Percentiles rank a stretch among this genome's conserved stretches.
These are phyloP conservation scores for Oxygymnocypris stewartii DNA, from an alignment of 2,113 vertebrate species.

Conservation along the genomic window DNA sequence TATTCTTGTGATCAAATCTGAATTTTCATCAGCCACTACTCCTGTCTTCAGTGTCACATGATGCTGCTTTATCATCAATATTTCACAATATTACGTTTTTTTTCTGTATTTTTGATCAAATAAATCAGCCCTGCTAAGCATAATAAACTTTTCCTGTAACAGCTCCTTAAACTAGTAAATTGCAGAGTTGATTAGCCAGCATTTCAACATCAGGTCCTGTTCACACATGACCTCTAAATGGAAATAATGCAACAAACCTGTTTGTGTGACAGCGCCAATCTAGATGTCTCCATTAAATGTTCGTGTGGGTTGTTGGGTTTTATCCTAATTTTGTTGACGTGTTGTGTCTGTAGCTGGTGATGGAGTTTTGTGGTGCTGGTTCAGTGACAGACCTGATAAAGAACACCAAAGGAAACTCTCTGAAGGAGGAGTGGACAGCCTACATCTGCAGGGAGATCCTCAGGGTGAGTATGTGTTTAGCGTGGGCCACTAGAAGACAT, in stretches of 20 bases:
- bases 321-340: not conserved
- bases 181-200: not conserved
- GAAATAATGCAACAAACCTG: not conserved
- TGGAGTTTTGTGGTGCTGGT: conserved; percentile 98
- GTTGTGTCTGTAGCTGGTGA: conserved; percentile 82
- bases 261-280: not conserved
- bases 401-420: conserved; percentile 97
- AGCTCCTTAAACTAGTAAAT: too few relatives aligned
- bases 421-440: conserved; percentile 99
- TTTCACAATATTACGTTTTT: too few relatives aligned
- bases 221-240: not conserved
- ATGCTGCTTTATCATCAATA: too few relatives aligned
- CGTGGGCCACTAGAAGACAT: not conserved
- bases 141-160: too few relatives aligned
- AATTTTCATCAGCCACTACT: too few relatives aligned
- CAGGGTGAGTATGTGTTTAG: conserved; percentile 74
- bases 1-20: too few relatives aligned
- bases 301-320: not conserved
- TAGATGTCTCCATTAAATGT: not conserved
- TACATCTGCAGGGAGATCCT: conserved; percentile 99
- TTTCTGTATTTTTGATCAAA: too few relatives aligned
- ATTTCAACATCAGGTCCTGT: not conserved
- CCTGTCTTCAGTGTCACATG: too few relatives aligned
- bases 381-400: conserved; percentile 98
- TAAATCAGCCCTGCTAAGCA: too few relatives aligned